Evolutionary conservation across 2,797 vertebrate species (phyloP).

Genomic region (Diglossa cyanea): DNA sequence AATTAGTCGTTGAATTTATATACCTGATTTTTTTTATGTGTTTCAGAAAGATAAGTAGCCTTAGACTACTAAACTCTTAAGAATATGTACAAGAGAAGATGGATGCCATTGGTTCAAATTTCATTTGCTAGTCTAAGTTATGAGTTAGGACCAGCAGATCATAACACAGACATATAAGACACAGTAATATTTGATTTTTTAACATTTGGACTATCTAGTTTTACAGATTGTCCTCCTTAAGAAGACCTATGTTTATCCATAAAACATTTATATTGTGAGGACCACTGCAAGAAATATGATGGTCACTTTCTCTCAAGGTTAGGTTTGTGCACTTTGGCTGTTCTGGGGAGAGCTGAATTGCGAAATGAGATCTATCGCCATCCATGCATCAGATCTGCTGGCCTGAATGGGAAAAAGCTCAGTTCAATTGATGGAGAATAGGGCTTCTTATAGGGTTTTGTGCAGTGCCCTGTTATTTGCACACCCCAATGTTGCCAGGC

Average conservation of each 20-base stretch:
- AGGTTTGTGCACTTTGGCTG: neutral
- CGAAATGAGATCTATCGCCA: neutral
- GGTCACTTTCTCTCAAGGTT: neutral
- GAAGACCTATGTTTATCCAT: neutral
- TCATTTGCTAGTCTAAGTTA: neutral
- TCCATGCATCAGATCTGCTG: neutral
- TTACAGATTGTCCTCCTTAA: neutral
- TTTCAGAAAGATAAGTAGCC: neutral
- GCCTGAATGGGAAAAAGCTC: neutral
- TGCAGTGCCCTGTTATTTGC: neutral
- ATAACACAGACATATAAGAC: neutral
- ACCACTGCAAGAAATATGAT: neutral
- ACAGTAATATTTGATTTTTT: neutral
- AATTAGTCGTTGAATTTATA: neutral
- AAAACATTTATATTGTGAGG: neutral
- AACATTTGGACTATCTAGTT: neutral
- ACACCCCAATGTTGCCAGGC: neutral
- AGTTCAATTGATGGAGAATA: fast-evolving
- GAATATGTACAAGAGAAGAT: neutral
- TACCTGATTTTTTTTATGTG: neutral
- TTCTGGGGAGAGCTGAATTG: neutral
- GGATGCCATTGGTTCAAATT: neutral
- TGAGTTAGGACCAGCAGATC: neutral
- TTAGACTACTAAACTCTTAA: neutral
- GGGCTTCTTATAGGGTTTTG: neutral